Conservation (phyloP, 2,888 invertebrate genomes). For the Rhorus exstirpatorius region DNA sequence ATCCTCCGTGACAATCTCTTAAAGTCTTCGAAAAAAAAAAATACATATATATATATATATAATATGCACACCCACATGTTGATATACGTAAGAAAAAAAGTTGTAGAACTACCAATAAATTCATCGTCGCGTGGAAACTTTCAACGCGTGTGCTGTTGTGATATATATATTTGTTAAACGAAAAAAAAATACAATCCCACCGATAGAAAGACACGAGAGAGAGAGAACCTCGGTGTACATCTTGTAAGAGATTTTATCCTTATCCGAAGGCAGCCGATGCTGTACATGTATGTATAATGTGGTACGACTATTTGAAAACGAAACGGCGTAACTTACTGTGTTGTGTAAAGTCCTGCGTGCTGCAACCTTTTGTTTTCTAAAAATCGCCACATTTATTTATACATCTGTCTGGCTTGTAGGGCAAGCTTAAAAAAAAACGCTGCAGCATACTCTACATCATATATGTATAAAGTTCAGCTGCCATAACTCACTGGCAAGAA, state of each 20-base stretch:
- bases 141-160: constrained; percentile 21
- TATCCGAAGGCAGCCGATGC: constrained; percentile 42
- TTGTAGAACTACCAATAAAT: constrained; percentile 21
- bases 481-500: background rate
- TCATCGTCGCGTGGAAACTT: constrained; percentile 33
- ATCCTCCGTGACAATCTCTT: too few species aligned
- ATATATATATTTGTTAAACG: constrained; percentile 2
- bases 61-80: too few species aligned
- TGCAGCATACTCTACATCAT: background rate
- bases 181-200: background rate
- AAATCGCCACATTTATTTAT: background rate
- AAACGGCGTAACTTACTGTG: too few species aligned
- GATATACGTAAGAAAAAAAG: constrained; percentile 1
- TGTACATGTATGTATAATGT: too few species aligned
- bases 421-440: background rate
- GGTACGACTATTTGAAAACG: too few species aligned
- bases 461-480: background rate
- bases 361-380: background rate
- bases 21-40: too few species aligned
- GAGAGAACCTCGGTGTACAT: constrained; percentile 13
- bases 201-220: constrained; percentile 40
- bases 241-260: constrained; percentile 64
- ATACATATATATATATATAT: too few species aligned
- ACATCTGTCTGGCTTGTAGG: too few species aligned
- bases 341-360: too few species aligned